Percentiles rank a stretch among this genome's conserved stretches.
These are phyloP conservation scores for Platichthys flesus DNA, from an alignment of 2,113 vertebrate species.

Conservation along the genomic window DNA sequence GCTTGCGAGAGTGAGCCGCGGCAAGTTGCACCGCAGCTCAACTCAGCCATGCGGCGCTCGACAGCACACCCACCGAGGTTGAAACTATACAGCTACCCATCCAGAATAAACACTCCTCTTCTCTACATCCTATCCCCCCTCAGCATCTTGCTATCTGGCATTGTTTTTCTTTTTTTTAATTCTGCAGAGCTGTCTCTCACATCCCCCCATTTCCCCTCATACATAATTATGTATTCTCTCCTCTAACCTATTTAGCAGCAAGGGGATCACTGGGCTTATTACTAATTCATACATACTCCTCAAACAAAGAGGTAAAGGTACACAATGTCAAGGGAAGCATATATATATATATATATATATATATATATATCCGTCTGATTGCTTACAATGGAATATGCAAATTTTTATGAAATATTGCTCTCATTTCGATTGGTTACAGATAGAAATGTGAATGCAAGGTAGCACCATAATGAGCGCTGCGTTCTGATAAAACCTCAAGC, in stretches of 20 bases:
- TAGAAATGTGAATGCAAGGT: constrained; percentile 52
- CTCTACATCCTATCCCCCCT: constrained; percentile 33
- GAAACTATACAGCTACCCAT: constrained; percentile 59
- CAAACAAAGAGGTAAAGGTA: constrained; percentile 69
- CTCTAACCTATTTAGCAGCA: constrained; percentile 76
- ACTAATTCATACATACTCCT: constrained; percentile 76
- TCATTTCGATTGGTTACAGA: constrained; percentile 48
- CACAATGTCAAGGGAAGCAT: constrained; percentile 56
- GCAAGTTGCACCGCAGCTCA: constrained; percentile 61
- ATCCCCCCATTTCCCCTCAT: constrained; percentile 54
- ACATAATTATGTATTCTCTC: constrained; percentile 70
- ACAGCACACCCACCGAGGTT: constrained; percentile 67
- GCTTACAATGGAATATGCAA: constrained; percentile 42
- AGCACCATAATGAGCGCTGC: constrained; percentile 55
- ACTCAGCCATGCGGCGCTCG: constrained; percentile 66
- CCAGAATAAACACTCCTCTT: constrained; percentile 52
- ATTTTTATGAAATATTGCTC: constrained; percentile 48
- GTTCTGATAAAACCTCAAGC: constrained; percentile 65
- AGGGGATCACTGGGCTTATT: constrained; percentile 70
- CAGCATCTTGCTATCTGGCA: constrained; percentile 38
- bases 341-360: constrained; percentile 22
- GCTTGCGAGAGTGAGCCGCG: constrained; percentile 61
- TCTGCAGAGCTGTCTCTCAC: constrained; percentile 37
- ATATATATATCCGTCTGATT: constrained; percentile 30
- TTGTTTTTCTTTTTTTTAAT: constrained; percentile 25